Evolutionary conservation across 1,140 invertebrate species (phyloP).

Genomic region (Drosophila auraria): DNA sequence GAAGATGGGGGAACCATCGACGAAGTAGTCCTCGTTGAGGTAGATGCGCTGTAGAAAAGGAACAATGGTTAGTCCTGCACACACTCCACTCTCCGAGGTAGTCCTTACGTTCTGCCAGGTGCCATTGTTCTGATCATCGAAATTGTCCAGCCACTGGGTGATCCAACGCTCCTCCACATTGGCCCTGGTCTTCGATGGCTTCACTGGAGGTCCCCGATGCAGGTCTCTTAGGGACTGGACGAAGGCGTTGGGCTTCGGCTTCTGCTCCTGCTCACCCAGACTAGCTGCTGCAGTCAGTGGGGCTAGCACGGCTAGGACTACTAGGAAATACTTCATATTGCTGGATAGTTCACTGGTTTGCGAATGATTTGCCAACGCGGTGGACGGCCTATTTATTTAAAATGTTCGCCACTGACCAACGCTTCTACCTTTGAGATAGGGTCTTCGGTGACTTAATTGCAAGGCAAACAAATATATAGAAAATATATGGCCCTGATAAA

Average conservation of each 20-base stretch:
- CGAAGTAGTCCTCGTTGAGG: conserved; percentile 88
- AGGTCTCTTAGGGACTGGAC: conserved; percentile 44
- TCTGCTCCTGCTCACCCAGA: conserved; percentile 19
- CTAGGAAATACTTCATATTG: conserved; percentile 54
- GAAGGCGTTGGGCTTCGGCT: conserved; percentile 36
- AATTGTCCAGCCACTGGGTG: conserved; percentile 88
- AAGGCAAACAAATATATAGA: conserved; percentile 45
- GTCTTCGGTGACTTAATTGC: conserved; percentile 34
- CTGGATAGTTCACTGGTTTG: conserved; percentile 42
- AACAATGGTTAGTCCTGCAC: not conserved
- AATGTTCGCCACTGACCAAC: conserved; percentile 22
- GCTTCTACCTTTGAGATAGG: conserved; percentile 24
- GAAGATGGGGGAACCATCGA: conserved; percentile 85
- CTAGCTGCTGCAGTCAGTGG: conserved; percentile 40
- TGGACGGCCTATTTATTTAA: conserved; percentile 64
- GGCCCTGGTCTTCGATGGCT: conserved; percentile 9
- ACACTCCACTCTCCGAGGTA: not conserved
- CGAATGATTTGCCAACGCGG: conserved; percentile 60
- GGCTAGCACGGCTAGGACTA: conserved; percentile 36
- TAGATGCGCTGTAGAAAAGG: conserved; percentile 81
- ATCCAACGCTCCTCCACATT: conserved; percentile 65
- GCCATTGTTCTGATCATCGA: conserved; percentile 87
- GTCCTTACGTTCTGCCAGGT: conserved; percentile 88
- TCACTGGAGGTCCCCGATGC: conserved; percentile 55
- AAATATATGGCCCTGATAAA: conserved; percentile 56